Base-by-base conservation (phyloP, 1,140 invertebrate species). In the Drosophila subpulchrella region DNA sequence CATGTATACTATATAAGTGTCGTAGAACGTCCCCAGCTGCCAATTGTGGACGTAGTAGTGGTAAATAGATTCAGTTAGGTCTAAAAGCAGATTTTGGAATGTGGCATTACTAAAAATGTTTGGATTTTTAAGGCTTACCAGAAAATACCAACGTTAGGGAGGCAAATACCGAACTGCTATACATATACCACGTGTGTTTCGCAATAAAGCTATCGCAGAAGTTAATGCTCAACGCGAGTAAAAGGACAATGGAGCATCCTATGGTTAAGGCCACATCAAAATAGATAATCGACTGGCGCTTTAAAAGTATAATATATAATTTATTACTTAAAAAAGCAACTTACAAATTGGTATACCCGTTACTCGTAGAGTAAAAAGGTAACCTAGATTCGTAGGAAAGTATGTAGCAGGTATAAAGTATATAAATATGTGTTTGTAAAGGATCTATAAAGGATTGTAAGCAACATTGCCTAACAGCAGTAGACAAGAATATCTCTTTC, bases 1-100 rank as follows among this genome's bases (percentile, higher is more conserved):
- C 1, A 95, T 95, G 39, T 96, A 93, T 1, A 97, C 91, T 0
- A 95, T 93, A 85, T 96, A 95, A 0, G 95, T 95, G 8, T 94
- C 93, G 79, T 95, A 96, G 0, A 95, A 94, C 7, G 96, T 95
- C 39, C 95, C 85, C 2, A 94, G 80, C 20, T 72, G 51, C 38
- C 70, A 80, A 27, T 92, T 76, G 24, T 84, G 72, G 0, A 53
- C 55, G 6, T 91, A 56, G 30, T 86, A 81, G 70, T 94, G 93
- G 80, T 94, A 94, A 12, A 94, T 51, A 6, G 93, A 93, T 3
- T 94, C 77, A 0, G 91, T 86, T n/a, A 95, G 70, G 83, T 96
- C 95, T 63, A 41, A 6, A 41, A 6, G 4, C 0, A 15, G 6
- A 15, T 15, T n/a, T 13, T 6, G 13, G 39, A n/a, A 41, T 41